phyloP scores from a whole-genome alignment of 2,888 invertebrate genomes.

The Zaprionus bogoriensis region DNA sequence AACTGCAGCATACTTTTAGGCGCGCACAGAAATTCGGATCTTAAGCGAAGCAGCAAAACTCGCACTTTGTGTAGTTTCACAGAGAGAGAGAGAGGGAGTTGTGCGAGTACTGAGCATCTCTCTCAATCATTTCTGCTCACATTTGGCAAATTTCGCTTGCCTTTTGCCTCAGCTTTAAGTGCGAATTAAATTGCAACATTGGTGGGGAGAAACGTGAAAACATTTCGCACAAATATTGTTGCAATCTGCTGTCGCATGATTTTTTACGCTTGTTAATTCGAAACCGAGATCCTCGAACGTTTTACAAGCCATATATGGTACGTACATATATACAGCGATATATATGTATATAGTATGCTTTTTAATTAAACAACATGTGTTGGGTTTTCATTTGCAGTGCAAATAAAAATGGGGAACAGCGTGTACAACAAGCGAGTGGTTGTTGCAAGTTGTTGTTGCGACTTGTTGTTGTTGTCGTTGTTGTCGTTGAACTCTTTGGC shows the following conservation, averaged over 20 bases:
- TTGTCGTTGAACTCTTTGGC: constrained; percentile 26
- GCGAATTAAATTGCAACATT: neutral
- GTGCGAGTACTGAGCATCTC: no score
- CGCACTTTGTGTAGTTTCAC: no score
- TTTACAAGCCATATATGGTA: constrained; percentile 20
- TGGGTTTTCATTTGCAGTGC: constrained; percentile 71
- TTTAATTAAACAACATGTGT: constrained; percentile 73
- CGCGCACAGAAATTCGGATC: no score
- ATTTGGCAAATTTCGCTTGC: no score
- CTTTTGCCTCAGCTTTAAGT: no score
- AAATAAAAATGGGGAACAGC: constrained; percentile 56
- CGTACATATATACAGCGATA: neutral
- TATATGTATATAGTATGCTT: constrained; percentile 26
- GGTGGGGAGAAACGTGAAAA: no score
- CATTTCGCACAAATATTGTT: constrained; percentile 51
- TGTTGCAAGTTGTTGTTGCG: constrained; percentile 10
- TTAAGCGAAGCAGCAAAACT: no score
- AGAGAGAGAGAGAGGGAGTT: no score
- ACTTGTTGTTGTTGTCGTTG: constrained; percentile 16
- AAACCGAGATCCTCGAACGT: constrained; percentile 36
- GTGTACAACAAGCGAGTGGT: constrained; percentile 68
- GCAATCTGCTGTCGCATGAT: constrained; percentile 65
- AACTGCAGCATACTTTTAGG: no score
- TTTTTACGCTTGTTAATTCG: constrained; percentile 71
- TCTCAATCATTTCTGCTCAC: no score